These are phyloP conservation scores for Desoria tigrina DNA, from an alignment of 2,888 invertebrate species.

Conservation along the genomic window DNA sequence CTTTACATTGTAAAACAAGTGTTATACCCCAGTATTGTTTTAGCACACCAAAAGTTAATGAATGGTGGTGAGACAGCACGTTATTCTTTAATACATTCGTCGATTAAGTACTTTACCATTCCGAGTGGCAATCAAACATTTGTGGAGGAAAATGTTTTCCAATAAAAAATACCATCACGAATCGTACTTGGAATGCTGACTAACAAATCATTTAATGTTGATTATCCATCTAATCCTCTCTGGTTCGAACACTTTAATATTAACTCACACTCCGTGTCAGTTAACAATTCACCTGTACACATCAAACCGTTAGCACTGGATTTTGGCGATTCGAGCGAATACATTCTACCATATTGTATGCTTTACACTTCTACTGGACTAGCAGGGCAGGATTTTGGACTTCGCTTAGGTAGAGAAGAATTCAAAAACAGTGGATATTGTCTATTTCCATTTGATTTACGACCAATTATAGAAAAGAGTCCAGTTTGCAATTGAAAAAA, in stretches of 20 bases:
- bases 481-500: slow-evolving; percentile 22
- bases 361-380: slow-evolving; percentile 14
- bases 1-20: slow-evolving; percentile 44
- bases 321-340: slow-evolving; percentile 13
- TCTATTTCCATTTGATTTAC: slow-evolving; percentile 34
- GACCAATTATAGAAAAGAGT: slow-evolving; percentile 16
- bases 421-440: slow-evolving; percentile 17
- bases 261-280: slow-evolving; percentile 34
- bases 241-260: slow-evolving; percentile 49
- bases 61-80: slow-evolving; percentile 35
- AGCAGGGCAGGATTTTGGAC: slow-evolving; percentile 10
- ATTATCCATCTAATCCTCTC: slow-evolving; percentile 46
- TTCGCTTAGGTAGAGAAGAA: not conserved
- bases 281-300: slow-evolving; percentile 51
- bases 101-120: slow-evolving; percentile 48
- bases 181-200: slow-evolving; percentile 54
- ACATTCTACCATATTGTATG: slow-evolving; percentile 24
- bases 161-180: slow-evolving; percentile 52
- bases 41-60: slow-evolving; percentile 48
- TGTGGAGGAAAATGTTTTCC: slow-evolving; percentile 54
- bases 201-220: slow-evolving; percentile 47
- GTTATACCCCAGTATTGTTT: slow-evolving; percentile 41
- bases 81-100: slow-evolving; percentile 45
- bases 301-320: slow-evolving; percentile 36
- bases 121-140: slow-evolving; percentile 48